Conservation (phyloP, 2,113 vertebrate genomes). For the Cnemophilus loriae region DNA sequence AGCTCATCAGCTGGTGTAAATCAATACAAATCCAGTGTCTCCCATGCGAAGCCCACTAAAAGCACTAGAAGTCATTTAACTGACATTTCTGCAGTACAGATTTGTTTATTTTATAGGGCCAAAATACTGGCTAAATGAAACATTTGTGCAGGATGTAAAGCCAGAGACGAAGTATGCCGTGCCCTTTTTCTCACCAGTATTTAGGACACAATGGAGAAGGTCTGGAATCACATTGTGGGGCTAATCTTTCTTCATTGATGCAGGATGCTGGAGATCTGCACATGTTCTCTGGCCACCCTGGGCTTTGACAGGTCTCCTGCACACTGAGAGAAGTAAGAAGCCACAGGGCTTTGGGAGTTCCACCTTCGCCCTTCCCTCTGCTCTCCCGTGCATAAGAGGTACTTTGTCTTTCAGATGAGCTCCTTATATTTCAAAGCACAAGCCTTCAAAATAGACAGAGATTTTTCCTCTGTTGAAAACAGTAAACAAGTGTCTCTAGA, state of each 20-base stretch:
- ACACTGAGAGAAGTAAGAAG: not conserved
- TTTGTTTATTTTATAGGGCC: constrained; percentile 28
- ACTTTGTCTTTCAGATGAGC: not conserved
- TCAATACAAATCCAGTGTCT: not conserved
- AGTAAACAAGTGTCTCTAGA: not conserved
- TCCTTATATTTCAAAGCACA: not conserved
- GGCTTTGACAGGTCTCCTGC: not conserved
- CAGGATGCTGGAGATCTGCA: not conserved
- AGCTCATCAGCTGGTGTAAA: constrained; percentile 39
- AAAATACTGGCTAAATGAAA: constrained; percentile 7
- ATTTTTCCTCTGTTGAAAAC: not conserved
- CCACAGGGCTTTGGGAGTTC: not conserved
- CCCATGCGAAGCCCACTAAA: not conserved
- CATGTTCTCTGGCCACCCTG: accelerated
- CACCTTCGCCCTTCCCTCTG: not conserved
- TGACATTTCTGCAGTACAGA: not conserved
- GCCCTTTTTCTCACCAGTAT: not conserved
- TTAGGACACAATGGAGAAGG: not conserved
- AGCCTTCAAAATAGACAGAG: not conserved
- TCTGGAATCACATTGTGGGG: not conserved
- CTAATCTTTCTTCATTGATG: not conserved
- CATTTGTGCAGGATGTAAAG: not conserved
- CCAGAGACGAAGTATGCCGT: not conserved
- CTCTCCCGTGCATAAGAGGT: not conserved
- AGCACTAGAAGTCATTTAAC: not conserved